Percentiles rank a stretch among this genome's conserved stretches.
These are phyloP conservation scores for Diploptera punctata DNA, from an alignment of 2,888 invertebrate species.

Conservation along the genomic window DNA sequence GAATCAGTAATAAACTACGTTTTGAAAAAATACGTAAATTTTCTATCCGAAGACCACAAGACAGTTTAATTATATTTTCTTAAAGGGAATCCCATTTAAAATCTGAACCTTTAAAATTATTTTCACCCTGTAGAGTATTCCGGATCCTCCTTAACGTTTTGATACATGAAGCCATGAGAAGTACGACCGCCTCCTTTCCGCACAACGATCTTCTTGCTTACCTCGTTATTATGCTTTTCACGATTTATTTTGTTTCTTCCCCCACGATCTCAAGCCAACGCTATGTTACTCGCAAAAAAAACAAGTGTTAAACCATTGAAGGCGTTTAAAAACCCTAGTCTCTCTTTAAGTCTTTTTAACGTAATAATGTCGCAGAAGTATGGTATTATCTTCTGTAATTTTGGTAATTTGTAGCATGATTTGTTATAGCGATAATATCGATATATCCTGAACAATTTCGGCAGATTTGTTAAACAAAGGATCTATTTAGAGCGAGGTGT, in stretches of 20 bases:
- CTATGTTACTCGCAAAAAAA: background rate
- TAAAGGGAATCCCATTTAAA: too few species aligned
- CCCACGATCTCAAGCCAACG: background rate
- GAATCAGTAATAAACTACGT: too few species aligned
- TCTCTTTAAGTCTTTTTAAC: background rate
- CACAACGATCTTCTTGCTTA: background rate
- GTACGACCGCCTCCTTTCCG: background rate
- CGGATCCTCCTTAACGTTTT: too few species aligned
- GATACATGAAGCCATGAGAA: background rate
- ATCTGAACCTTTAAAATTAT: too few species aligned
- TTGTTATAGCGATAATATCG: background rate
- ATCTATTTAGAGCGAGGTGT: slow-evolving; percentile 10
- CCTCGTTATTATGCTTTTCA: background rate
- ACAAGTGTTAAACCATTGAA: background rate
- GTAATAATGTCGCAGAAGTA: background rate
- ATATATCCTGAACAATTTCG: background rate
- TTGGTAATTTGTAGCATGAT: background rate
- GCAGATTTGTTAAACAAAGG: background rate
- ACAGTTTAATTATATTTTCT: too few species aligned
- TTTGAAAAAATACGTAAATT: too few species aligned
- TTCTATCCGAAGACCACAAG: too few species aligned
- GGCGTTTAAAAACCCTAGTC: background rate
- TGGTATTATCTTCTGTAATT: background rate
- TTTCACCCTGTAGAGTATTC: too few species aligned
- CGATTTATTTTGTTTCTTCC: background rate